Evolutionary conservation across 2,113 vertebrate genomes (phyloP).

Genomic region (Mesoclemmys tuberculata): DNA sequence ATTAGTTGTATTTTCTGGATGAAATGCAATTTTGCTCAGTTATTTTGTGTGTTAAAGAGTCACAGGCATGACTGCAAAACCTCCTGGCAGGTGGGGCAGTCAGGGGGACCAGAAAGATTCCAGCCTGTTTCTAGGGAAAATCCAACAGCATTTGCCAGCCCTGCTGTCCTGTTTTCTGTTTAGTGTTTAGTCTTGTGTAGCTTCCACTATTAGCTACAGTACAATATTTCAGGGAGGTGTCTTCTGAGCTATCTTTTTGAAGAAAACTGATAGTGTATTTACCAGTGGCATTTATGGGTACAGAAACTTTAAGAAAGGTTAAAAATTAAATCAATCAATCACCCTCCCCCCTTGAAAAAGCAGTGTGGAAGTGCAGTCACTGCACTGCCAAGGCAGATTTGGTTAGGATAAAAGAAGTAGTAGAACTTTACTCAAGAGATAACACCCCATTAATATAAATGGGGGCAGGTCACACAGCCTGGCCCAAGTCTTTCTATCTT

Average conservation of each 20-base stretch:
- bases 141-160: neutral
- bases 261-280: neutral
- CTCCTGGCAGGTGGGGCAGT: neutral
- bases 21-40: conserved; percentile 15
- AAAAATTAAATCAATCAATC: neutral
- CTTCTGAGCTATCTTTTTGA: neutral
- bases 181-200: neutral
- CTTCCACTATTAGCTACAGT: neutral
- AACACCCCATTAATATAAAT: neutral
- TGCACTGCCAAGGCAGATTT: neutral
- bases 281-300: neutral
- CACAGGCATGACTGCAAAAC: neutral
- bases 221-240: neutral
- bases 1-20: conserved; percentile 32
- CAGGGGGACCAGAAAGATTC: neutral
- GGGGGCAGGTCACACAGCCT: rapidly evolving
- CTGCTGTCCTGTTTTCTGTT: conserved; percentile 29
- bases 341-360: neutral
- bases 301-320: neutral
- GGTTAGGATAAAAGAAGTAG: neutral
- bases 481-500: neutral
- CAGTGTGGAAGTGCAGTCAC: neutral
- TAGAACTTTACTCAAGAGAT: neutral
- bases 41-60: conserved; percentile 25
- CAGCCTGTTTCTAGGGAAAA: neutral